These are phyloP conservation scores for Tinea pellionella DNA, from an alignment of 2,888 invertebrate genomes.

Conservation along the genomic window DNA sequence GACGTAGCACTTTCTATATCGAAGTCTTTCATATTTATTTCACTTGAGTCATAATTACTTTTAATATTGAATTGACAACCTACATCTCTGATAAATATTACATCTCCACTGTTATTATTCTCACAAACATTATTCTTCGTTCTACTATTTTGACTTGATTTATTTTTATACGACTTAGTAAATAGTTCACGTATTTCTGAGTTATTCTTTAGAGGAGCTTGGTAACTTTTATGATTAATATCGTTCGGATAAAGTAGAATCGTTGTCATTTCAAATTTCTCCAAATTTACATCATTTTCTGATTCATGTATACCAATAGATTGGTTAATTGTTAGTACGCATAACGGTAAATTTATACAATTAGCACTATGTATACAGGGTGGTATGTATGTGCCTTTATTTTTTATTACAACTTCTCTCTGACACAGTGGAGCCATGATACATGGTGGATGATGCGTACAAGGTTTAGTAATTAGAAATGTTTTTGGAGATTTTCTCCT, in stretches of 20 bases:
- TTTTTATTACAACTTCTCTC: constrained; percentile 42
- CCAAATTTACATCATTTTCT: no score
- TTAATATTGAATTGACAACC: constrained; percentile 51
- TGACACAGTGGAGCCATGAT: constrained; percentile 58
- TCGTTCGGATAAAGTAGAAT: no score
- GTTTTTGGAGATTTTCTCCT: constrained; percentile 33
- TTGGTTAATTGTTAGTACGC: constrained; percentile 23
- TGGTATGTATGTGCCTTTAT: constrained; percentile 48
- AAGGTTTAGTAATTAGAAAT: constrained; percentile 53
- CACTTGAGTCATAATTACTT: no score
- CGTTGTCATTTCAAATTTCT: no score
- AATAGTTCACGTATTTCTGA: neutral
- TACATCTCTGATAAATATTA: constrained; percentile 53
- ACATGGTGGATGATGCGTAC: constrained; percentile 56
- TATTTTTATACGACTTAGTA: constrained; percentile 21
- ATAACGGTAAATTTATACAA: constrained; percentile 52
- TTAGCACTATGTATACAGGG: constrained; percentile 53
- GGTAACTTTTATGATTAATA: no score
- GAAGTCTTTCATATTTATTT: no score
- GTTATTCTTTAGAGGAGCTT: neutral
- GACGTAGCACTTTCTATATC: no score
- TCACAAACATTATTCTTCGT: constrained; percentile 19
- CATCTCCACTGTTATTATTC: constrained; percentile 26
- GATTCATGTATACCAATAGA: no score
- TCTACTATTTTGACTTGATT: constrained; percentile 45